phyloP scores from a whole-genome alignment of 2,797 vertebrate species.

The Glossophaga mutica region DNA sequence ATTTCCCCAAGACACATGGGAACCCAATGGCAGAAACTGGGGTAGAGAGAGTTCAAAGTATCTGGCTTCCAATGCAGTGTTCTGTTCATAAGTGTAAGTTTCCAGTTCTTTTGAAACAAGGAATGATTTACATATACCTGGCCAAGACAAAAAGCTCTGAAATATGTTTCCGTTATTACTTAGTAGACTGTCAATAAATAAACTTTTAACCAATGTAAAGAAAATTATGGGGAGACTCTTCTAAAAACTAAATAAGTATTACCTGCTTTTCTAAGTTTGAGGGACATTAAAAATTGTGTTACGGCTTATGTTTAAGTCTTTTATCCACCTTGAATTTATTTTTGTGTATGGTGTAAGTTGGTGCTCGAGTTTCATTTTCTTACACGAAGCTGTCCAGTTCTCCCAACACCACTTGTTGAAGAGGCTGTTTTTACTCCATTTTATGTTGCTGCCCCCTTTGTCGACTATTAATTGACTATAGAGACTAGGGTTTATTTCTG shows the following conservation, averaged over 20 bases:
- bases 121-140: not conserved
- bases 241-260: constrained; percentile 9
- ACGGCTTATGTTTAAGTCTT: too few relatives aligned
- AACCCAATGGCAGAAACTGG: not conserved
- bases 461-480: too few relatives aligned
- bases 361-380: too few relatives aligned
- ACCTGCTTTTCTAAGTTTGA: constrained; percentile 7
- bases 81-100: not conserved
- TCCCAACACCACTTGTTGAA: too few relatives aligned
- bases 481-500: too few relatives aligned
- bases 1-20: not conserved
- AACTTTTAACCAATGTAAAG: constrained; percentile 18
- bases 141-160: not conserved
- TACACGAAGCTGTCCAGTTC: too few relatives aligned
- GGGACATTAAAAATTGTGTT: constrained; percentile 7
- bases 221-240: constrained; percentile 7
- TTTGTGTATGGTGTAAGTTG: too few relatives aligned
- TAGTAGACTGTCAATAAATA: not conserved
- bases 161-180: not conserved
- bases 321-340: too few relatives aligned
- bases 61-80: not conserved
- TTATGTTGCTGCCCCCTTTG: too few relatives aligned
- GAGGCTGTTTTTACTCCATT: too few relatives aligned
- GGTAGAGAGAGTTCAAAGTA: not conserved
- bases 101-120: constrained; percentile 1